phyloP scores from a whole-genome alignment of 2,113 vertebrate genomes.

The Mormyrus iriodes region DNA sequence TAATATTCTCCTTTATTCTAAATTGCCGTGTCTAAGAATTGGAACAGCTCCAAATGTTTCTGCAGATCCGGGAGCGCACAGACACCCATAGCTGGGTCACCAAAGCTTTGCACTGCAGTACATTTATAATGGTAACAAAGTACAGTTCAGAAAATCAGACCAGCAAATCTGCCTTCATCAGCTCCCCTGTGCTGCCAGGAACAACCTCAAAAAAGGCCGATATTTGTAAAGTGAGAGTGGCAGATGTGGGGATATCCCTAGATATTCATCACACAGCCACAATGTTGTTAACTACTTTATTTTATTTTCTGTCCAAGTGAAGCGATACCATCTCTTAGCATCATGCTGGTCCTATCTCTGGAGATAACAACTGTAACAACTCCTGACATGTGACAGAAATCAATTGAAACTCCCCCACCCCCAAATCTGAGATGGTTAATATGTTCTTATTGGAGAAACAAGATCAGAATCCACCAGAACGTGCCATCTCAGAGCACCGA shows the following conservation, averaged over 20 bases:
- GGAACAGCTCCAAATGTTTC: not conserved
- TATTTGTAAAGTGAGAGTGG: not conserved
- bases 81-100: not conserved
- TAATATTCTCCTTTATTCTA: not conserved
- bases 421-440: constrained; percentile 47
- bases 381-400: constrained; percentile 46
- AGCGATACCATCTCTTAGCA: not conserved
- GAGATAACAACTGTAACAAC: constrained; percentile 28
- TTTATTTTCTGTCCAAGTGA: constrained; percentile 3
- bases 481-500: too few species aligned
- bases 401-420: constrained; percentile 47
- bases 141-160: not conserved
- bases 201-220: not conserved
- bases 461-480: not conserved
- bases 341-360: constrained; percentile 31
- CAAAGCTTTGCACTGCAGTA: not conserved
- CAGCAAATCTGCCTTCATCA: not conserved
- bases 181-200: not conserved
- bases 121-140: not conserved
- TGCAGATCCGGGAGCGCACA: not conserved
- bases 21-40: not conserved
- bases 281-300: not conserved
- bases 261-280: not conserved
- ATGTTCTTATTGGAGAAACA: constrained; percentile 21
- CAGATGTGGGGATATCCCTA: not conserved